Conservation (phyloP, 2,797 vertebrate genomes). For the Coregonus ussuriensis region DNA sequence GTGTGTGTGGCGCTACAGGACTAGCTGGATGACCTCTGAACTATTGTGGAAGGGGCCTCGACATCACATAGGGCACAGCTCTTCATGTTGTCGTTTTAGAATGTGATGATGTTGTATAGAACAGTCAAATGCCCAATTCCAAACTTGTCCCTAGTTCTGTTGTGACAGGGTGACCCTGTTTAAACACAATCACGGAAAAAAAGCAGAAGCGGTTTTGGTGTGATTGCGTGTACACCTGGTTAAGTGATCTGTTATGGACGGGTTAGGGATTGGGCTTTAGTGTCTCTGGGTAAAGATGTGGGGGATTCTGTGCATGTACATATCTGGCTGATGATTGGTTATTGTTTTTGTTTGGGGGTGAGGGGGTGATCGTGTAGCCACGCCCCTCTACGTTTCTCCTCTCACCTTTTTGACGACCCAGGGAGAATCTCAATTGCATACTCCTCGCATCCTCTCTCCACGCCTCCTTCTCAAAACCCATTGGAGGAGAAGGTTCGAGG, state of each 20-base stretch:
- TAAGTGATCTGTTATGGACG: constrained; percentile 46
- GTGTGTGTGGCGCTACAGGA: constrained; percentile 1
- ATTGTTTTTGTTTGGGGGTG: constrained; percentile 32
- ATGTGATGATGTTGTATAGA: constrained; percentile 74
- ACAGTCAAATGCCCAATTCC: constrained; percentile 69
- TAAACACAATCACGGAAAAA: background rate
- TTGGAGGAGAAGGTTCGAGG: too few relatives aligned
- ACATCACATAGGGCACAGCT: constrained; percentile 58
- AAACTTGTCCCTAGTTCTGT: constrained; percentile 58
- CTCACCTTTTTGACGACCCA: background rate
- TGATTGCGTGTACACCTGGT: background rate
- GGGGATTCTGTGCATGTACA: constrained; percentile 74
- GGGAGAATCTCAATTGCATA: too few relatives aligned
- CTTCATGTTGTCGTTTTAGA: constrained; percentile 74
- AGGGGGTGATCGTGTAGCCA: constrained; percentile 22
- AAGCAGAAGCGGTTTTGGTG: background rate
- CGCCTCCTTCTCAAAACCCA: too few relatives aligned
- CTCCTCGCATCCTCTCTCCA: too few relatives aligned
- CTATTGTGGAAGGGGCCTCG: constrained; percentile 7
- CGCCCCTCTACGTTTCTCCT: constrained; percentile 44
- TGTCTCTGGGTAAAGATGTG: constrained; percentile 47
- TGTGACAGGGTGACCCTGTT: background rate
- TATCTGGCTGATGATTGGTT: constrained; percentile 75
- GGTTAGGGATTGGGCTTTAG: constrained; percentile 69
- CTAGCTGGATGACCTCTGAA: constrained; percentile 7